Evolutionary conservation across 2,797 vertebrate species (phyloP).

Genomic region (Tapera naevia): DNA sequence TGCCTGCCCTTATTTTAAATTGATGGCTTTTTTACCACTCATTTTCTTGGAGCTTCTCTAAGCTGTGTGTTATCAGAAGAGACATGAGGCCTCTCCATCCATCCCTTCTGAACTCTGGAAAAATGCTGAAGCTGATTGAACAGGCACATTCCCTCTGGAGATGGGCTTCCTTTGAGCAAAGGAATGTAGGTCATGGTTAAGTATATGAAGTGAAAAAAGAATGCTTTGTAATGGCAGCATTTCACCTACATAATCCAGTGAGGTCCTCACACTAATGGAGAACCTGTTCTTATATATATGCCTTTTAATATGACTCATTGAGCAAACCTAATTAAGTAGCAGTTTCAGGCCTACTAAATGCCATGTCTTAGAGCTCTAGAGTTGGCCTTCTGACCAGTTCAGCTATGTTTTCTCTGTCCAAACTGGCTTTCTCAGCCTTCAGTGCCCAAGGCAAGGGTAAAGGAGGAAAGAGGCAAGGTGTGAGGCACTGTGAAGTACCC

Average conservation of each 20-base stretch:
- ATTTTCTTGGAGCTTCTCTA: neutral
- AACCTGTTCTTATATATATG: neutral
- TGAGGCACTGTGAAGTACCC: neutral
- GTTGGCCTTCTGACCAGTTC: neutral
- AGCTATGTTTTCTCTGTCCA: neutral
- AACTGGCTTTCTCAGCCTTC: neutral
- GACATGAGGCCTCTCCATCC: neutral
- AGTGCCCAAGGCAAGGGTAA: neutral
- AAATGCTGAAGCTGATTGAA: neutral
- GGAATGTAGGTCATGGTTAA: constrained; percentile 41
- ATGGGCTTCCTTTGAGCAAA: neutral
- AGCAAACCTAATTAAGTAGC: constrained; percentile 1
- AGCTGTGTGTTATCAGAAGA: neutral
- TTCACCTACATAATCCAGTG: constrained; percentile 13
- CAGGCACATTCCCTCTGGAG: neutral
- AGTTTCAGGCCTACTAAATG: neutral
- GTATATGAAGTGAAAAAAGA: neutral
- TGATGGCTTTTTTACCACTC: neutral
- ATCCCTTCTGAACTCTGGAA: neutral
- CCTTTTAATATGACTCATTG: constrained; percentile 32
- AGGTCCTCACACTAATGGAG: neutral
- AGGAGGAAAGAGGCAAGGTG: neutral
- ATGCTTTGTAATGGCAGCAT: neutral
- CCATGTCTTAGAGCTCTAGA: neutral
- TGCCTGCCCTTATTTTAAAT: neutral